A percentile compares a stretch with the other conserved stretches of the same genome.
Evolutionary conservation across 2,888 invertebrate species (phyloP).

Genomic region (Conchocele bisecta): DNA sequence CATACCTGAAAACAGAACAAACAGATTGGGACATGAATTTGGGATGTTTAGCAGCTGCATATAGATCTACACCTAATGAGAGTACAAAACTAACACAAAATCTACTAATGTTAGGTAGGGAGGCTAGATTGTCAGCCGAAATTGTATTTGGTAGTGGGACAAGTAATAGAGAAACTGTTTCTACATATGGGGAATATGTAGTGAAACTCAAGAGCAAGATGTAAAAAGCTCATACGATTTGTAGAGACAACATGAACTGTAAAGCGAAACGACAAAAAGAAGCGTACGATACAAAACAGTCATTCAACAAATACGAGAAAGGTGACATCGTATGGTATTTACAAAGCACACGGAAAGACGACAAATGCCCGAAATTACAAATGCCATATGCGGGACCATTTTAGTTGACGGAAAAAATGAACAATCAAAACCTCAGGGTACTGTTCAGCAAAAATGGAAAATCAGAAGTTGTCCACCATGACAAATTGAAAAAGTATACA

Average conservation of each 20-base stretch:
- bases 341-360: constrained; percentile 3
- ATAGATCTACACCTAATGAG: constrained; percentile 39
- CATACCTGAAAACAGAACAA: constrained; percentile 43
- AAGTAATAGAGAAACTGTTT: neutral
- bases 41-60: constrained; percentile 46
- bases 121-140: constrained; percentile 49
- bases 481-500: constrained; percentile 18
- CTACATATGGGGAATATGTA: constrained; percentile 22
- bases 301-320: constrained; percentile 8
- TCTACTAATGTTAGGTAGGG: constrained; percentile 50
- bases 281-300: constrained; percentile 1
- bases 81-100: constrained; percentile 49
- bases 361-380: neutral
- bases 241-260: neutral
- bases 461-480: constrained; percentile 10
- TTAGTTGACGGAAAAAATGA: constrained; percentile 1
- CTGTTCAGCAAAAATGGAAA: constrained; percentile 9
- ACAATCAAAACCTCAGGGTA: constrained; percentile 12
- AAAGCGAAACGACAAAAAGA: constrained; percentile 14
- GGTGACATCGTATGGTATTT: constrained; percentile 25
- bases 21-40: constrained; percentile 53
- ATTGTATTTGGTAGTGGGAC: constrained; percentile 23
- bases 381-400: constrained; percentile 23
- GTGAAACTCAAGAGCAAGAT: constrained; percentile 17
- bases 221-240: constrained; percentile 4